Evolutionary conservation across 2,113 vertebrate genomes (phyloP).

Genomic region (Lasiurus borealis): DNA sequence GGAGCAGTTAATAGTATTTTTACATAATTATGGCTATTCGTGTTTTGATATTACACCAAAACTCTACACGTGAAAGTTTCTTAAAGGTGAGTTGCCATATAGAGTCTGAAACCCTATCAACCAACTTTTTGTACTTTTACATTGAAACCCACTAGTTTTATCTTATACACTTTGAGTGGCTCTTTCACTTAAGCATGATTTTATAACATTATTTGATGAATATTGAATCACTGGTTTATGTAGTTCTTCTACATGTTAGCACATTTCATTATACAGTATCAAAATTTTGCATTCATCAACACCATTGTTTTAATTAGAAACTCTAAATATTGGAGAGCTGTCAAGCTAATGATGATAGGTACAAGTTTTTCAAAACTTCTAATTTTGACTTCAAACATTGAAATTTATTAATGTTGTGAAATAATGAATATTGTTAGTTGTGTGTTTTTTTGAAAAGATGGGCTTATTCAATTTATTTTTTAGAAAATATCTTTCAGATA

Average conservation of each 20-base stretch:
- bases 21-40: background rate
- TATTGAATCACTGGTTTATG: background rate
- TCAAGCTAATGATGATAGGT: background rate
- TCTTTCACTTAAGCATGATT: background rate
- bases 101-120: background rate
- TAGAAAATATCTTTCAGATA: background rate
- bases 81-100: background rate
- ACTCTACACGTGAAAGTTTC: background rate
- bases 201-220: background rate
- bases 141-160: slow-evolving; percentile 1
- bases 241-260: background rate
- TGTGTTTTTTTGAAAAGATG: slow-evolving; percentile 43
- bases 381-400: slow-evolving; percentile 7
- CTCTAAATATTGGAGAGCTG: background rate
- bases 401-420: slow-evolving; percentile 27
- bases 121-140: background rate
- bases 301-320: background rate
- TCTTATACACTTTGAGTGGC: background rate
- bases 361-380: background rate
- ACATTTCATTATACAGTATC: background rate
- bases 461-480: slow-evolving; percentile 27
- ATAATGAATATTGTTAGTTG: background rate
- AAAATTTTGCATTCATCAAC: background rate
- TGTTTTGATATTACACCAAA: background rate
- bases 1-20: background rate